Conservation (phyloP, 2,888 invertebrate species). For the Prenolepis imparis region DNA sequence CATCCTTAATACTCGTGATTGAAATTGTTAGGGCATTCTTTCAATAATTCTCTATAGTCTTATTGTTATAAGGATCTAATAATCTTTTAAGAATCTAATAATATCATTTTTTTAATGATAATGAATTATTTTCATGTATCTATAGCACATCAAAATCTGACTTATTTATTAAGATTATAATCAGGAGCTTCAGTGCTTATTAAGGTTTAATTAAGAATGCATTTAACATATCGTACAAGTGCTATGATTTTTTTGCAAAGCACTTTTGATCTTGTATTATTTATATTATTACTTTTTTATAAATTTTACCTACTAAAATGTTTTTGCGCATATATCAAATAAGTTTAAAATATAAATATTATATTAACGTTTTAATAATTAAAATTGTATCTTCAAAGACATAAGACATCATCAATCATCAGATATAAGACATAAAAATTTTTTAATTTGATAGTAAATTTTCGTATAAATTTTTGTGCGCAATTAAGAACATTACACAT, state of each 20-base stretch:
- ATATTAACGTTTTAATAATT: background rate
- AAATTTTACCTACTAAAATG: background rate
- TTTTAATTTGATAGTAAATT: background rate
- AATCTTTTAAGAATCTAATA: too few relatives aligned
- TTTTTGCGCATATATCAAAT: background rate
- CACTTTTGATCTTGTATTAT: background rate
- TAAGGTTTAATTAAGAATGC: background rate
- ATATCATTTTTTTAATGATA: too few relatives aligned
- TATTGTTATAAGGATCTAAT: too few relatives aligned
- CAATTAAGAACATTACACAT: background rate
- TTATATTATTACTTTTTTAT: too few relatives aligned
- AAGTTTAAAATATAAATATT: background rate
- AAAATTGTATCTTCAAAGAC: background rate
- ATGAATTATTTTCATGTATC: background rate
- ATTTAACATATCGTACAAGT: background rate
- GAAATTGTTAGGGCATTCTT: background rate
- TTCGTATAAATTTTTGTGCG: constrained; percentile 9
- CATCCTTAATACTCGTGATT: background rate
- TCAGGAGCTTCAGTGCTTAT: background rate
- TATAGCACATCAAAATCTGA: background rate
- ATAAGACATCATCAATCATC: too few relatives aligned
- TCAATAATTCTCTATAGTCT: too few relatives aligned
- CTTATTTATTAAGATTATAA: background rate
- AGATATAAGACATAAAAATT: background rate
- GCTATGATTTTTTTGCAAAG: background rate